These are phyloP conservation scores for Dasyprocta punctata DNA, from an alignment of 2,113 vertebrate genomes.

Conservation along the genomic window DNA sequence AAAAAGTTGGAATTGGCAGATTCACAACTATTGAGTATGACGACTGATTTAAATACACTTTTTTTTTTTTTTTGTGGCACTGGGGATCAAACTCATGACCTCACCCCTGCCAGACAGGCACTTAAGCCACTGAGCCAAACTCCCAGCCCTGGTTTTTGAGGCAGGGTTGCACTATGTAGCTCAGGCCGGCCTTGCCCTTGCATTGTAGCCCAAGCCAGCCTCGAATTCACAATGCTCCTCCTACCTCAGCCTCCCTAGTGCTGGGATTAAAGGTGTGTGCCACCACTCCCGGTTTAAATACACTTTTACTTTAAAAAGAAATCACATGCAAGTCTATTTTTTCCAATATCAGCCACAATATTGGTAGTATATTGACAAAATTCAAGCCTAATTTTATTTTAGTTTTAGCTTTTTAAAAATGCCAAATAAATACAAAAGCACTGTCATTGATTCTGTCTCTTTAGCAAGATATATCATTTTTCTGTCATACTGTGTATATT, in stretches of 20 bases:
- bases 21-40: neutral
- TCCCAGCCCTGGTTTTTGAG: too few relatives aligned
- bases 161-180: too few relatives aligned
- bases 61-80: too few relatives aligned
- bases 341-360: slow-evolving; percentile 53
- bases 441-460: slow-evolving; percentile 70
- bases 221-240: too few relatives aligned
- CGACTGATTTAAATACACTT: slow-evolving; percentile 21
- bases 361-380: slow-evolving; percentile 62
- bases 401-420: slow-evolving; percentile 77
- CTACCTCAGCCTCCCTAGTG: too few relatives aligned
- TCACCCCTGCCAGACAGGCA: too few relatives aligned
- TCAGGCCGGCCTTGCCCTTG: too few relatives aligned
- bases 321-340: slow-evolving; percentile 68
- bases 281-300: too few relatives aligned
- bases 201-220: too few relatives aligned
- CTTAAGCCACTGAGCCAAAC: too few relatives aligned
- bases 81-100: too few relatives aligned
- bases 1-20: neutral
- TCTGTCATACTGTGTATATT: slow-evolving; percentile 70
- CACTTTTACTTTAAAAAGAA: slow-evolving; percentile 68
- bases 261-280: too few relatives aligned
- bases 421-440: slow-evolving; percentile 72
- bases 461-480: slow-evolving; percentile 74
- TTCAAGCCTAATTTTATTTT: slow-evolving; percentile 63